Conservation (phyloP, 2,888 invertebrate species). For the Apamea epomidion region DNA sequence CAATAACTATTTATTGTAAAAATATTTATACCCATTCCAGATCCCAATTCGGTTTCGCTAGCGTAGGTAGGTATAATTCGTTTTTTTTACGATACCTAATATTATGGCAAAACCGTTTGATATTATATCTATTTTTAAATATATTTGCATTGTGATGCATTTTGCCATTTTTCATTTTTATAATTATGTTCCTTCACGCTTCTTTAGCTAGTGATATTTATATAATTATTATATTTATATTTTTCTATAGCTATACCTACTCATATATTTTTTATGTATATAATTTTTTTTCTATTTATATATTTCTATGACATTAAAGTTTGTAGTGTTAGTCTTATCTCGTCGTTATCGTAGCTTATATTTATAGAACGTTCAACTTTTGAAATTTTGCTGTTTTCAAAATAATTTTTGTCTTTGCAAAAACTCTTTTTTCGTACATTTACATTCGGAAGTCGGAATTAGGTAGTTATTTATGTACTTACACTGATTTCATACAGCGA, state of each 20-base stretch:
- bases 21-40: neutral
- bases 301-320: neutral
- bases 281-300: no score
- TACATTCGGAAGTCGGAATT: neutral
- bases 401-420: neutral
- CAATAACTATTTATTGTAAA: neutral
- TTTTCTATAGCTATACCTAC: no score
- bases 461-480: no score
- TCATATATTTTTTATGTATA: no score
- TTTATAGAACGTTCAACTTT: neutral
- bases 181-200: neutral
- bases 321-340: neutral
- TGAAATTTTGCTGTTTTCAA: neutral
- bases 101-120: neutral
- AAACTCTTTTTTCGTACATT: neutral
- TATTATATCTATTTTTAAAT: neutral
- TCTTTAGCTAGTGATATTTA: neutral
- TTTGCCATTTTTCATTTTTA: neutral
- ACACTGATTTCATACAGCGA: no score
- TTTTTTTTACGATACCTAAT: neutral
- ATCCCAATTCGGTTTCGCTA: neutral
- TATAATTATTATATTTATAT: no score
- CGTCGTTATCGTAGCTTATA: neutral
- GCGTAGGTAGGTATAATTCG: neutral
- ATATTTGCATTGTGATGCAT: neutral